These are phyloP conservation scores for Erpetoichthys calabaricus DNA, from an alignment of 2,797 vertebrate species.

Conservation along the genomic window DNA sequence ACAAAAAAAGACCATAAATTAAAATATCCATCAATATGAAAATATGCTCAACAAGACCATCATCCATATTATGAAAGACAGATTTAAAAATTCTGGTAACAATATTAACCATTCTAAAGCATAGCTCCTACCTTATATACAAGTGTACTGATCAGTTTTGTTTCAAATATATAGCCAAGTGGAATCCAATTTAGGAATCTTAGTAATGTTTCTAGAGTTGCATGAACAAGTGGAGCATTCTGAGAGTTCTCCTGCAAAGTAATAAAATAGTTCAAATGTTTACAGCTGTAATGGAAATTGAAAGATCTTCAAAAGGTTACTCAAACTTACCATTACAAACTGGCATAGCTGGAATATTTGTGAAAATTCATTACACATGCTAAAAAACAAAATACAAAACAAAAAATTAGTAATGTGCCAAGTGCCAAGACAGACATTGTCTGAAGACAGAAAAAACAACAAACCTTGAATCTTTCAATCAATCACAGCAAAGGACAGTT, in stretches of 20 bases:
- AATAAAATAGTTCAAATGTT: no score
- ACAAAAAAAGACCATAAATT: no score
- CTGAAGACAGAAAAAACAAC: no score
- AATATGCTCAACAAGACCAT: background rate
- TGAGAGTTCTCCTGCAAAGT: constrained; percentile 81
- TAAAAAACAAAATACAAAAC: constrained; percentile 24
- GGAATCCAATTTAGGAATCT: constrained; percentile 98
- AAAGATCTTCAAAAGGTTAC: no score
- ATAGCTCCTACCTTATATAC: constrained; percentile 75
- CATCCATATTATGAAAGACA: constrained; percentile 4
- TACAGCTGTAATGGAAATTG: no score
- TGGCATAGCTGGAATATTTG: constrained; percentile 97
- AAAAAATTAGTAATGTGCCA: constrained; percentile 1
- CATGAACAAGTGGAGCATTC: constrained; percentile 90
- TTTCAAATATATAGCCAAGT: constrained; percentile 94
- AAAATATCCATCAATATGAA: no score
- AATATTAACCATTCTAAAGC: background rate
- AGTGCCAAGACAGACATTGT: background rate
- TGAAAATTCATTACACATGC: constrained; percentile 98
- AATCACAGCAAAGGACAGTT: no score
- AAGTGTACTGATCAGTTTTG: constrained; percentile 91
- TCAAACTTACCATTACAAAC: constrained; percentile 82
- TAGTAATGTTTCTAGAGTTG: constrained; percentile 87
- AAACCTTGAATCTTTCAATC: no score
- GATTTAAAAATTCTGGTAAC: background rate